Evolutionary conservation across 2,888 invertebrate species (phyloP).

Genomic region (Pachydiplax longipennis): DNA sequence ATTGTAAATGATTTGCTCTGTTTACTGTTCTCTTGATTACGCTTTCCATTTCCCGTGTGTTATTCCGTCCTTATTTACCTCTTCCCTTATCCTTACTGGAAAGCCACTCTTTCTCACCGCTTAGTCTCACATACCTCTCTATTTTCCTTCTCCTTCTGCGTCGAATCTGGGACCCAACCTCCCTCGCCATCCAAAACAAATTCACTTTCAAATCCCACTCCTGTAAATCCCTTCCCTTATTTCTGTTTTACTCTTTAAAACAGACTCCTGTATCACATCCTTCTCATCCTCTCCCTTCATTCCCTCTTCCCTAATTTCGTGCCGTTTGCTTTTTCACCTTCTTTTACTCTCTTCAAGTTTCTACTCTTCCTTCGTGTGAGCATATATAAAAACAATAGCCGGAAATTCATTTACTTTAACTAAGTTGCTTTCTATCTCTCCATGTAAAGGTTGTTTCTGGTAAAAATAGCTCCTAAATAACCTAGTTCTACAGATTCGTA

Average conservation of each 20-base stretch:
- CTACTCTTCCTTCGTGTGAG: too few species aligned
- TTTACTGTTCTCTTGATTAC: neutral
- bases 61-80: neutral
- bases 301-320: neutral
- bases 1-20: too few species aligned
- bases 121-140: neutral
- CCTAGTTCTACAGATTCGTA: too few species aligned
- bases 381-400: too few species aligned
- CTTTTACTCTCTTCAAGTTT: neutral
- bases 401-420: too few species aligned
- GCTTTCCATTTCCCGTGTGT: neutral
- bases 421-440: too few species aligned
- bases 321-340: neutral
- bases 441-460: too few species aligned
- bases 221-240: neutral
- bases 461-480: too few species aligned
- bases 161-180: neutral
- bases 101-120: neutral
- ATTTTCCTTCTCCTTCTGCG: neutral
- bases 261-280: neutral
- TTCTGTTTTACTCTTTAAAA: neutral
- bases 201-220: neutral
- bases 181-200: neutral
- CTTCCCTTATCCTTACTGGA: neutral
- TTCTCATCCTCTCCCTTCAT: neutral